Percentiles rank a stretch among this genome's conserved stretches.
Conservation (phyloP, 2,888 invertebrate species). For the Dyspetes luteomarginatus region DNA sequence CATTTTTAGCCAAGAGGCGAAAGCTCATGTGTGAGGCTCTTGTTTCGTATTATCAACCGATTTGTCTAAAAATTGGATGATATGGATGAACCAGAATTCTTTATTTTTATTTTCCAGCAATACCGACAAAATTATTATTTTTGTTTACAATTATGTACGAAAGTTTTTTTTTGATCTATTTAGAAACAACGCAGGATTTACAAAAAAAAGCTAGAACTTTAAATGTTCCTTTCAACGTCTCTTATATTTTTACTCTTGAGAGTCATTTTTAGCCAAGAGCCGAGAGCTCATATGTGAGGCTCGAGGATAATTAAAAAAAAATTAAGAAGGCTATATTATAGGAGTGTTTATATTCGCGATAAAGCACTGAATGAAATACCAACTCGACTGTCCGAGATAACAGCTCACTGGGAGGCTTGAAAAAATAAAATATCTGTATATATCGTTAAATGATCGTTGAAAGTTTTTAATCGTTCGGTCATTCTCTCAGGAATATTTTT, state of each 20-base stretch:
- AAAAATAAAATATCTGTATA: constrained; percentile 66
- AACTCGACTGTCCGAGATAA: constrained; percentile 55
- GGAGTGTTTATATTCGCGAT: constrained; percentile 73
- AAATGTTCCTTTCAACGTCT: neutral
- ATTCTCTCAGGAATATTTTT: neutral
- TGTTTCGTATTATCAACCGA: neutral
- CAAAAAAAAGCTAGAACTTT: neutral
- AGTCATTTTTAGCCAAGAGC: too few species aligned
- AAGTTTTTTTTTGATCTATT: too few species aligned
- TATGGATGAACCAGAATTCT: neutral
- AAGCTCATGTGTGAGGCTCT: too few species aligned
- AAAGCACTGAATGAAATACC: constrained; percentile 65
- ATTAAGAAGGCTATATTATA: constrained; percentile 67
- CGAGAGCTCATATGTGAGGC: neutral
- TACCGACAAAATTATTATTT: neutral
- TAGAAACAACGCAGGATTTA: too few species aligned
- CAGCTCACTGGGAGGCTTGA: constrained; percentile 58
- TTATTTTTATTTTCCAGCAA: neutral
- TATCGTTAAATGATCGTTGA: constrained; percentile 7
- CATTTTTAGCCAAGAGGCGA: too few species aligned
- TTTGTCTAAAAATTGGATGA: neutral
- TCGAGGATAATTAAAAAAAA: constrained; percentile 72
- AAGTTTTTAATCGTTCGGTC: constrained; percentile 17
- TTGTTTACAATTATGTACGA: too few species aligned
- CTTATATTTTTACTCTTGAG: too few species aligned